A percentile compares a stretch with the other conserved stretches of the same genome.
phyloP scores from a whole-genome alignment of 1,140 invertebrate genomes.

The Drosophila kurseongensis region DNA sequence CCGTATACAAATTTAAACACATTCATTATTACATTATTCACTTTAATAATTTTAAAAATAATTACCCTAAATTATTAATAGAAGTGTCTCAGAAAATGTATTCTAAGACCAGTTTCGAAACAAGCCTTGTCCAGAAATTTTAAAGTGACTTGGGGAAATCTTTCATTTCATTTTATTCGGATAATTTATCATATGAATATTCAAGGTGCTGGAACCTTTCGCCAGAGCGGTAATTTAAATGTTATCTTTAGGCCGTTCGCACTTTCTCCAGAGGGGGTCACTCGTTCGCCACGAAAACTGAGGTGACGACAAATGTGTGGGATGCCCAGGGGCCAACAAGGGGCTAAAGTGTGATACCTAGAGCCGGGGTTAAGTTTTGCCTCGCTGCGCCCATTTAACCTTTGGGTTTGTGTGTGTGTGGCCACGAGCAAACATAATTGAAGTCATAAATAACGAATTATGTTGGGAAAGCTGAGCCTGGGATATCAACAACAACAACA shows the following conservation, averaged over 20 bases:
- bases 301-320: constrained; percentile 69
- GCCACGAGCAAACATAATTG: constrained; percentile 78
- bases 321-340: constrained; percentile 37
- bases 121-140: neutral
- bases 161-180: constrained; percentile 19
- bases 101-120: neutral
- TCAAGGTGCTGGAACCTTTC: constrained; percentile 11
- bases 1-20: too few species aligned
- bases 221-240: constrained; percentile 38
- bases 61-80: neutral
- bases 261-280: constrained; percentile 23
- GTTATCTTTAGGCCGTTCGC: constrained; percentile 20
- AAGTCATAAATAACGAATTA: constrained; percentile 83
- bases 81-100: neutral
- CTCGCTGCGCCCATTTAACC: constrained; percentile 74
- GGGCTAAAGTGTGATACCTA: constrained; percentile 29
- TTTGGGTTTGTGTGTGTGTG: constrained; percentile 36
- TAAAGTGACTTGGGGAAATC: neutral
- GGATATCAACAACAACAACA: constrained; percentile 35
- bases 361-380: constrained; percentile 56
- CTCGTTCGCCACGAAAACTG: constrained; percentile 33
- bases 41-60: too few species aligned
- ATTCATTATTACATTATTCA: too few species aligned
- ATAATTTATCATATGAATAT: constrained; percentile 45
- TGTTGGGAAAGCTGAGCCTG: constrained; percentile 73